A percentile compares a stretch with the other conserved stretches of the same genome.
These are phyloP conservation scores for Podotricha telesiphe DNA, from an alignment of 2,888 invertebrate species.

Conservation along the genomic window DNA sequence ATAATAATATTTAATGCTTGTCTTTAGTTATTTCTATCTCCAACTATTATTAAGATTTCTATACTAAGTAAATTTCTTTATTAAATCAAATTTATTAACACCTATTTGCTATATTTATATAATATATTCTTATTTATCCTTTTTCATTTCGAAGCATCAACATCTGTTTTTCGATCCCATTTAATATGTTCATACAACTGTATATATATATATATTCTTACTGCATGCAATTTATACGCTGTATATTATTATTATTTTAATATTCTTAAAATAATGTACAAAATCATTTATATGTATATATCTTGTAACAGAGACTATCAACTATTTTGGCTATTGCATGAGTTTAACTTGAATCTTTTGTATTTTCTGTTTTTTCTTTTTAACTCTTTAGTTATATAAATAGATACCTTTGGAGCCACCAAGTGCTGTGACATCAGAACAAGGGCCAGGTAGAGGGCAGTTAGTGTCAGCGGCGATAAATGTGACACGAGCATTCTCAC, in stretches of 20 bases:
- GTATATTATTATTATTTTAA: not conserved
- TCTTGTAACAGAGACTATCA: not conserved
- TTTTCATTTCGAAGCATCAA: not conserved
- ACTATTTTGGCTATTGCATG: slow-evolving; percentile 8
- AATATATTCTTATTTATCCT: not conserved
- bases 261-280: not conserved
- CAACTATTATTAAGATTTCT: not conserved
- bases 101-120: not conserved
- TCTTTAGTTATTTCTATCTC: not conserved
- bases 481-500: slow-evolving; percentile 90
- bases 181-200: not conserved
- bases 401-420: slow-evolving; percentile 80
- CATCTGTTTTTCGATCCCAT: not conserved
- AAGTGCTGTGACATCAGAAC: slow-evolving; percentile 65
- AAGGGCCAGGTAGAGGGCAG: slow-evolving; percentile 72
- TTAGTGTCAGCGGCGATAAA: slow-evolving; percentile 89
- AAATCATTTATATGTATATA: slow-evolving; percentile 1
- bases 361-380: not conserved
- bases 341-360: not conserved
- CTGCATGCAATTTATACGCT: not conserved
- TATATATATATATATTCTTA: not conserved
- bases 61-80: not conserved
- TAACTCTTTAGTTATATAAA: slow-evolving; percentile 12
- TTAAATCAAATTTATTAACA: not conserved
- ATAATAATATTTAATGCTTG: not conserved